Base-by-base conservation (phyloP, 2,113 vertebrate genomes). In the Ctenodactylus gundi region DNA sequence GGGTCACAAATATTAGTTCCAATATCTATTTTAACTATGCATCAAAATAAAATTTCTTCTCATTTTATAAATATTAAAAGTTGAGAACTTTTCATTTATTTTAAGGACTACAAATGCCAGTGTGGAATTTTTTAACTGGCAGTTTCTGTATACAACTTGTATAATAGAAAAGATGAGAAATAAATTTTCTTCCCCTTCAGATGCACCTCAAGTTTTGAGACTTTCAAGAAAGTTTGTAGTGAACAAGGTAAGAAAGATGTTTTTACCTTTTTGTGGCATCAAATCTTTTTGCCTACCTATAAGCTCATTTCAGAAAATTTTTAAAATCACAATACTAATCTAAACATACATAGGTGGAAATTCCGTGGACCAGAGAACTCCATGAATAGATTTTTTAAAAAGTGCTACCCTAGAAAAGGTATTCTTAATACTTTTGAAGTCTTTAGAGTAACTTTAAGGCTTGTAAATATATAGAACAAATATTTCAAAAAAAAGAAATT, bases 401-500 rank as follows among this genome's bases (percentile, higher is more conserved):
- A 98, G 96, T 97, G 97, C 98, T 98, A 96, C 97, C 98, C 98
- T 44, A 96, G 96, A 97, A 96, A 97, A 98, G 98, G 98, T 98
- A 98, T 98, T 99, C 99, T 98, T 98, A 99, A 98, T 99, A 98
- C 98, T 98, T 98, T 98, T 97, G 98, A 98, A 98, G 98, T 98
- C 98, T 99, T 98, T 99, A 99, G 98, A 99, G 98, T 98, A 99
- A 98, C 98, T 98, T 99, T 99, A 99, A 99, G 98, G 99, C 99
- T 99, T 99, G 99, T 99, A 99, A 99, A 99, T 99, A 99, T 97
- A 99, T 99, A 99, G 98, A 99, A 99, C 98, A 99, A 98, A 98
- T 98, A 99, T 99, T 99, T 99, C 99, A 99, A 99, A 98, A 97
- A 96, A 97, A 98, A 98, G 82, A 98, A 98, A 98, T 98, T 98